Evolutionary conservation across 2,113 vertebrate species (phyloP).

Genomic region (Bothrops jararaca): DNA sequence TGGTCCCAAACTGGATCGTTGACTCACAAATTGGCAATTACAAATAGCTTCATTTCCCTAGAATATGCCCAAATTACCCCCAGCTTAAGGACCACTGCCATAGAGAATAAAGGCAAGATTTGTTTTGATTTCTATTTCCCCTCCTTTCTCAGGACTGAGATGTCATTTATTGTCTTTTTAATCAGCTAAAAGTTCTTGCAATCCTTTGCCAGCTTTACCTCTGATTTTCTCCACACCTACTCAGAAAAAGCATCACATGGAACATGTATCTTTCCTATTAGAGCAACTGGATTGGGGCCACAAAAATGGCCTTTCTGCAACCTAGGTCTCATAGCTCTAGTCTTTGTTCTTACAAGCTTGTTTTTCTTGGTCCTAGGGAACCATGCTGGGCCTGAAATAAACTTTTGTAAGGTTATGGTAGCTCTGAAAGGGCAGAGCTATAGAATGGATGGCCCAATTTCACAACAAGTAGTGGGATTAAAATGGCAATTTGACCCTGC

Average conservation of each 20-base stretch:
- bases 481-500: neutral
- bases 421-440: neutral
- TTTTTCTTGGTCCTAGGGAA: neutral
- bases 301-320: neutral
- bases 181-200: neutral
- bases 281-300: neutral
- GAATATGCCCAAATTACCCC: neutral
- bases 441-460: neutral
- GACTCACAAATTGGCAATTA: neutral
- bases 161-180: neutral
- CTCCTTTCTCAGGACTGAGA: neutral
- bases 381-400: neutral
- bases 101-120: neutral
- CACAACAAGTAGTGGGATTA: neutral
- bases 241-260: neutral
- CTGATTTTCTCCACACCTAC: neutral
- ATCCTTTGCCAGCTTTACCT: neutral
- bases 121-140: neutral
- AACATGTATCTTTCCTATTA: neutral
- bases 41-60: neutral
- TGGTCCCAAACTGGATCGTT: neutral
- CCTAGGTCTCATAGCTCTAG: neutral
- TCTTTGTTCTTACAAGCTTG: neutral
- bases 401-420: neutral
- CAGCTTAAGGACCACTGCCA: neutral